Evolutionary conservation across 2,888 invertebrate species (phyloP), one percentile per base, ranked within the genome.

Genomic region (Odontomyia ornata): DNA sequence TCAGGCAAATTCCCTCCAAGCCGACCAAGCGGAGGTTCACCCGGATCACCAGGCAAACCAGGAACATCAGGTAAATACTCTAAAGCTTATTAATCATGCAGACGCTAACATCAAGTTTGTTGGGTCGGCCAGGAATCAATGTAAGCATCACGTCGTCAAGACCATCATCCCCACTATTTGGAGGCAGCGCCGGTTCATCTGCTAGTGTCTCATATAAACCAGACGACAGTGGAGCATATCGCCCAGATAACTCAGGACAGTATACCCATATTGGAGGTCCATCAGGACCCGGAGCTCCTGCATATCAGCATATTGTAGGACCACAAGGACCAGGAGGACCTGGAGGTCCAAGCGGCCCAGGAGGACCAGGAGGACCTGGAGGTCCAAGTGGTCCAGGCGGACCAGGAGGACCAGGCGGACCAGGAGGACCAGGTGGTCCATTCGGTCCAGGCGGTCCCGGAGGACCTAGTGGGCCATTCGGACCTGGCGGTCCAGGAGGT

Each of bases 401-500:
- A 21, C 80, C 67, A 36, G 28, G 46, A 5, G 69, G 80, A 7
- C 88, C 88, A 43, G 81, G 79, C 76, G 85, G 84, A 21, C 88
- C 88, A 64, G 82, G 83, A 23, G 81, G 82, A 13, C 86, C 83
- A 4, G 82, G 83, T 85, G 86, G 65, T 11, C 83, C 83, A 46
- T 84, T 83, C 46, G 81, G 83, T 13, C 84, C 85, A 64, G 81
- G 82, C 30, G 84, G 85, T 23, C 85, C 84, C 30, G 79, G 82
- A 30, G 83, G 83, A 43, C 83, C 82, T 47, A 9, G 9, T 13
- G 78, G 80, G 21, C 78, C 79, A 1, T 56, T 85, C 56, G 89
- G 89, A 79, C 89, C 89, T 0, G 87, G 86, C 85, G 86, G 67
- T 5, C 67, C 57, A 52, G 30, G 57, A 11, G 76, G 76, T n/a